These are phyloP conservation scores for Otus sunia DNA, from an alignment of 2,113 vertebrate genomes.

Conservation along the genomic window DNA sequence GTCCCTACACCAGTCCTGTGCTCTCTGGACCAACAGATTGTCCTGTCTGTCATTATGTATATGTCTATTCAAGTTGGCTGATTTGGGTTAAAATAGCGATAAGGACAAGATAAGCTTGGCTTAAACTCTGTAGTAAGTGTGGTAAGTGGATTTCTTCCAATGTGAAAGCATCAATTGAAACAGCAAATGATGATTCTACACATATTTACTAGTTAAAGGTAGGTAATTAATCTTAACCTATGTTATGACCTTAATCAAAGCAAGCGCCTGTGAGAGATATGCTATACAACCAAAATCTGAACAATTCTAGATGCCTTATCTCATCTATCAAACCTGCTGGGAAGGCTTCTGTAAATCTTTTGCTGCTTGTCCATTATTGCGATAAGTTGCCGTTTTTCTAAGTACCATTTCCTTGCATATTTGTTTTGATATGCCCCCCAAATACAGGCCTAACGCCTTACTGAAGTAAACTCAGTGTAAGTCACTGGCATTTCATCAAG, in stretches of 20 bases:
- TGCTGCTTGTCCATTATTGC: background rate
- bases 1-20: background rate
- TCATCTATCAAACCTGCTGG: background rate
- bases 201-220: background rate
- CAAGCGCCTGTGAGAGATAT: background rate
- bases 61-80: background rate
- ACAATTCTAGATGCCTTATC: background rate
- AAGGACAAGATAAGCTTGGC: background rate
- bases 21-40: background rate
- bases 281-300: background rate
- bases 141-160: background rate
- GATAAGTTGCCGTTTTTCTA: background rate
- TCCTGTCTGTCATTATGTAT: background rate
- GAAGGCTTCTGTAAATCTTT: background rate
- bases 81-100: background rate
- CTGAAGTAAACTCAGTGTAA: background rate
- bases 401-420: background rate
- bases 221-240: background rate
- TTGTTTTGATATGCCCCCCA: background rate
- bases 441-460: background rate
- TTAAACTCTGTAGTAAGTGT: background rate
- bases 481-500: background rate
- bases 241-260: background rate
- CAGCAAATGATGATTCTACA: background rate
- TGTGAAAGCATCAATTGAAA: accelerated